These are phyloP conservation scores for Charanyca ferruginea DNA, from an alignment of 2,888 invertebrate genomes.

Conservation along the genomic window DNA sequence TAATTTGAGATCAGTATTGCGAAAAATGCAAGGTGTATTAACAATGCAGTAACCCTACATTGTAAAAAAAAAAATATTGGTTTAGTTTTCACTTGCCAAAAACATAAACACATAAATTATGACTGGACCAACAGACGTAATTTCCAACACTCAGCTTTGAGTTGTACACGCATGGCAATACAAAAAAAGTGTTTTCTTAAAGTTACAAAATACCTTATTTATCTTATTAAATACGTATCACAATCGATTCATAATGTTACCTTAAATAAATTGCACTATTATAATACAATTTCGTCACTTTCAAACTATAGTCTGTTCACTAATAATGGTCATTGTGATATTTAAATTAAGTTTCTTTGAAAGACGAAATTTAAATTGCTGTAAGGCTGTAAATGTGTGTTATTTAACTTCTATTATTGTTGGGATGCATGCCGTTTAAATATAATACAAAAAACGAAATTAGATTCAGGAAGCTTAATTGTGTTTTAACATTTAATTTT, in stretches of 20 bases:
- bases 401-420: constrained; percentile 39
- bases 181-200: constrained; percentile 13
- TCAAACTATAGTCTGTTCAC: constrained; percentile 42
- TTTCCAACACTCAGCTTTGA: not conserved
- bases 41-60: not conserved
- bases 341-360: constrained; percentile 55
- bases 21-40: constrained; percentile 15
- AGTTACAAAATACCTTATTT: constrained; percentile 40
- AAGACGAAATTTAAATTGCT: constrained; percentile 42
- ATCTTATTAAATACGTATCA: constrained; percentile 83
- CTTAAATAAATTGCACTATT: constrained; percentile 68
- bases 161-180: constrained; percentile 8
- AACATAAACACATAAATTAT: too few relatives aligned
- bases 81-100: too few relatives aligned
- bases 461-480: constrained; percentile 33
- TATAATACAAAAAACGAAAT: constrained; percentile 36
- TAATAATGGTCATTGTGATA: constrained; percentile 34
- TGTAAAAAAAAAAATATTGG: not conserved
- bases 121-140: not conserved
- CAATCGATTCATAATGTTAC: constrained; percentile 84
- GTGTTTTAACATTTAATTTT: constrained; percentile 9
- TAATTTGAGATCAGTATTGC: constrained; percentile 50
- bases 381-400: constrained; percentile 15
- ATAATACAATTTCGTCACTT: constrained; percentile 54
- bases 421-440: constrained; percentile 28